These are phyloP conservation scores for Spodoptera exigua DNA, from an alignment of 2,888 invertebrate genomes.

Conservation along the genomic window DNA sequence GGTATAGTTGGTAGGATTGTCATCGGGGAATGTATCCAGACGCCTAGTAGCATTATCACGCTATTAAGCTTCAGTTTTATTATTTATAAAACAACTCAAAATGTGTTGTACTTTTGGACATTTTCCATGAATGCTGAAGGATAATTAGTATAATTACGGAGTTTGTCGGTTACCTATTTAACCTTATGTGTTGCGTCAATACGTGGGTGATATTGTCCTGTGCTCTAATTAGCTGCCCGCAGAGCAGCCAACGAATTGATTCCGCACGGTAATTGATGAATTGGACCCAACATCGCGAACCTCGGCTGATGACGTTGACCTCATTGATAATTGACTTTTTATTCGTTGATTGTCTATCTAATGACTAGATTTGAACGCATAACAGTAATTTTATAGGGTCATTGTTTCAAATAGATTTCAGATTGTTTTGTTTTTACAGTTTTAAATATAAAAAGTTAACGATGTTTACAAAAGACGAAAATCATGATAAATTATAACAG, in stretches of 20 bases:
- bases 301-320: constrained; percentile 37
- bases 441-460: no score
- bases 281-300: constrained; percentile 35
- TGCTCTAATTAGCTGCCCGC: constrained; percentile 41
- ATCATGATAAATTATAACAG: constrained; percentile 18
- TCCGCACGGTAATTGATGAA: constrained; percentile 42
- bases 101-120: no score
- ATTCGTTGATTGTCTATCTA: constrained; percentile 28
- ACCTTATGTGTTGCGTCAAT: constrained; percentile 57
- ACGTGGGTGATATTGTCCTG: constrained; percentile 67
- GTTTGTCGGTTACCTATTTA: constrained; percentile 60
- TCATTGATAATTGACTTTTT: constrained; percentile 33
- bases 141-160: constrained; percentile 4
- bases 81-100: no score
- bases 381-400: constrained; percentile 30
- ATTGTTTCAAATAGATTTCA: constrained; percentile 19
- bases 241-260: constrained; percentile 37
- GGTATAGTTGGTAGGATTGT: no score
- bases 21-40: no score
- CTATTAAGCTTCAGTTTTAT: no score
- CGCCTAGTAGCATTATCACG: no score
- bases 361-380: constrained; percentile 24
- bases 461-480: no score
- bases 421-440: no score
- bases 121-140: no score